Conservation (phyloP, 1,140 invertebrate species). For the Pseudomyrmex pallidus region DNA sequence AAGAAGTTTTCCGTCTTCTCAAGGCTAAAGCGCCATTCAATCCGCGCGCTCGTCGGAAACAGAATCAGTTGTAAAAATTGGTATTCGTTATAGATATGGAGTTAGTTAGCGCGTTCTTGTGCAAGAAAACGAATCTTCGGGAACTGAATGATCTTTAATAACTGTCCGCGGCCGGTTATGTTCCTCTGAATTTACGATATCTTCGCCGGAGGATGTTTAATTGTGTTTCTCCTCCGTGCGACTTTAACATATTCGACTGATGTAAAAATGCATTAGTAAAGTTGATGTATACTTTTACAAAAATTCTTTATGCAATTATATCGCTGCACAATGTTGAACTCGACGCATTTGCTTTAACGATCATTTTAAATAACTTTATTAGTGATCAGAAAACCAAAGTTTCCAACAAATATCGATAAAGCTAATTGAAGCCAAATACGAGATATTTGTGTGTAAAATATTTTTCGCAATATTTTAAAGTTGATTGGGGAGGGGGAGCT, state of each 20-base stretch:
- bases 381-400: too few relatives aligned
- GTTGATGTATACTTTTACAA: too few relatives aligned
- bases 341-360: too few relatives aligned
- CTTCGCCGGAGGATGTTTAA: conserved; percentile 28
- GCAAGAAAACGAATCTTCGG: conserved; percentile 45
- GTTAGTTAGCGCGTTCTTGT: conserved; percentile 10
- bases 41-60: conserved; percentile 23
- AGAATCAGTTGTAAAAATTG: conserved; percentile 48
- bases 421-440: too few relatives aligned
- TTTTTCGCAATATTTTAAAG: too few relatives aligned
- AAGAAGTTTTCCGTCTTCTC: conserved; percentile 63
- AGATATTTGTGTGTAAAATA: too few relatives aligned
- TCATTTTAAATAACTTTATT: too few relatives aligned
- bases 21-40: conserved; percentile 55
- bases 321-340: too few relatives aligned
- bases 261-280: too few relatives aligned
- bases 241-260: background rate
- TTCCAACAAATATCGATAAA: too few relatives aligned
- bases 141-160: conserved; percentile 62
- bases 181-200: conserved; percentile 56
- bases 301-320: too few relatives aligned
- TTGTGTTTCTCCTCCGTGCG: background rate
- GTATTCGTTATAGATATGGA: conserved; percentile 33
- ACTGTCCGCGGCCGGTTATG: conserved; percentile 54
- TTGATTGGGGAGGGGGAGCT: too few relatives aligned